These are phyloP conservation scores for Hemiscyllium ocellatum DNA, from an alignment of 2,113 vertebrate genomes.

Conservation along the genomic window DNA sequence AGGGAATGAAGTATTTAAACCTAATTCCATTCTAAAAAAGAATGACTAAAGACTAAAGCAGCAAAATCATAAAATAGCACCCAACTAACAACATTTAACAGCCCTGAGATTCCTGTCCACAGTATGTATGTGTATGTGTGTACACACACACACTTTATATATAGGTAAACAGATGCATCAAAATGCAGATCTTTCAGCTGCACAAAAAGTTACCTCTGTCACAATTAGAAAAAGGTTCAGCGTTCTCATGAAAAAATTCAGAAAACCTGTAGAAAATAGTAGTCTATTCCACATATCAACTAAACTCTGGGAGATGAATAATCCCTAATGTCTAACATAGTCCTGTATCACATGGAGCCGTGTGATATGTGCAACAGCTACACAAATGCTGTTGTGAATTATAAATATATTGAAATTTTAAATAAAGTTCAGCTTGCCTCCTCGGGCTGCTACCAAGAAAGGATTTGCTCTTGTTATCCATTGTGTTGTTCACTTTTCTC, in stretches of 20 bases:
- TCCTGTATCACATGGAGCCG: background rate
- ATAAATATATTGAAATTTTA: background rate
- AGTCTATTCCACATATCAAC: background rate
- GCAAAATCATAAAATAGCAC: background rate
- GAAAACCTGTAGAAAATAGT: background rate
- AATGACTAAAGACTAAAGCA: background rate
- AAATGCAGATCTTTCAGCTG: background rate
- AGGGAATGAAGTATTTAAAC: slow-evolving; percentile 2
- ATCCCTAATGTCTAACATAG: background rate
- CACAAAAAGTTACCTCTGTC: background rate
- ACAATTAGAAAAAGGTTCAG: background rate
- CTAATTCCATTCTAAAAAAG: background rate
- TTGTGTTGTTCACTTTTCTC: background rate
- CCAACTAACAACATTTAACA: background rate
- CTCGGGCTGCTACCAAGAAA: too few relatives aligned
- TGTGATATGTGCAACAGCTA: background rate
- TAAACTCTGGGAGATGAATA: background rate
- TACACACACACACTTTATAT: too few relatives aligned
- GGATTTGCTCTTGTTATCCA: background rate
- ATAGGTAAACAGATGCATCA: background rate
- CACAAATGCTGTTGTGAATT: background rate
- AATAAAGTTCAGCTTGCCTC: background rate
- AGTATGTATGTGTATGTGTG: too few relatives aligned
- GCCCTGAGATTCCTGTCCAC: too few relatives aligned
- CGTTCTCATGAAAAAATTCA: too few relatives aligned